These are phyloP conservation scores for Pipistrellus pygmaeus DNA, from an alignment of 2,797 vertebrate genomes.

Conservation along the genomic window DNA sequence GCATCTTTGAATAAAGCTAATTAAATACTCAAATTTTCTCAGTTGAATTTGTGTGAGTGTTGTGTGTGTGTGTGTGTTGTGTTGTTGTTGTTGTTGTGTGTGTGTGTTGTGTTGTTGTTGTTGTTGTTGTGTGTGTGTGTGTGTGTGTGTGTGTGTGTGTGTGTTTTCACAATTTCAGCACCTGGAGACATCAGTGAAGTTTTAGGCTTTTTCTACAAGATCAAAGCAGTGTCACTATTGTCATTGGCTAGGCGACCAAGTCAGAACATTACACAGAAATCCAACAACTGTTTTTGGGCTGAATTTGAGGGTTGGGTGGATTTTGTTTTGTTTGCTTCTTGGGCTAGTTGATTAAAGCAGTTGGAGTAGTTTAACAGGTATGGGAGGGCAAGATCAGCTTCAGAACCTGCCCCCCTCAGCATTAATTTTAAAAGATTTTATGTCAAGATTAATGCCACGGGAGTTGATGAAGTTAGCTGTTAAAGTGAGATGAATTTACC, in stretches of 20 bases:
- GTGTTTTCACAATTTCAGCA: neutral
- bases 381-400: constrained; percentile 9
- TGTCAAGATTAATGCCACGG: neutral
- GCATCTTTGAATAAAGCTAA: neutral
- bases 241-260: neutral
- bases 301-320: neutral
- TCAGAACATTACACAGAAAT: neutral
- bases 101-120: neutral
- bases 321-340: neutral
- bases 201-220: neutral
- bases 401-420: accelerated
- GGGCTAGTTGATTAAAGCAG: neutral
- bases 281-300: neutral
- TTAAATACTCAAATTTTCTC: neutral
- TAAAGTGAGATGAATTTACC: neutral
- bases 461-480: neutral
- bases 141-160: neutral
- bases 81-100: neutral
- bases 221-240: neutral
- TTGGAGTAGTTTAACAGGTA: constrained; percentile 31
- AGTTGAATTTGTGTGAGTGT: neutral
- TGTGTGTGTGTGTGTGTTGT: no score
- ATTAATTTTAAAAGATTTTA: constrained; percentile 41
- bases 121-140: neutral
- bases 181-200: neutral